Conservation (phyloP, 2,113 vertebrate genomes). For the Ceyx melanurus region DNA sequence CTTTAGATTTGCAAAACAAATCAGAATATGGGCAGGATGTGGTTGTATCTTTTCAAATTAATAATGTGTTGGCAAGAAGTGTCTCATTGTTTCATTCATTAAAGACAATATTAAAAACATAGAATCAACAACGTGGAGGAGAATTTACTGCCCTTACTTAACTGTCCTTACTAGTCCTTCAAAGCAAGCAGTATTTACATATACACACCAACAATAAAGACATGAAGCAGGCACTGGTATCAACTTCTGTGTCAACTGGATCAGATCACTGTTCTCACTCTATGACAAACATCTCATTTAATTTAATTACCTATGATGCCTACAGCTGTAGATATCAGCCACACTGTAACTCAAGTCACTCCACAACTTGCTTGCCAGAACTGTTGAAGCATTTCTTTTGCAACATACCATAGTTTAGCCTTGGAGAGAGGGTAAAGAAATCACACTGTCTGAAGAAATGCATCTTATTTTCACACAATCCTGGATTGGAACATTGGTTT, state of each 20-base stretch:
- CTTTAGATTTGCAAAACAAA: neutral
- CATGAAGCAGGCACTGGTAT: neutral
- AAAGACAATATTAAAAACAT: neutral
- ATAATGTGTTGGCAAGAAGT: neutral
- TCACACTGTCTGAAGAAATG: neutral
- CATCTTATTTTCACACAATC: neutral
- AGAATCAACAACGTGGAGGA: neutral
- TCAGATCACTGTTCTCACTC: conserved; percentile 47
- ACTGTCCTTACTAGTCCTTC: neutral
- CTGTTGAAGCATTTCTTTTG: conserved; percentile 29
- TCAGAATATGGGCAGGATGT: neutral
- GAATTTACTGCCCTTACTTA: neutral
- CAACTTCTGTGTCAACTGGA: conserved; percentile 23
- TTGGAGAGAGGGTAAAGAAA: neutral
- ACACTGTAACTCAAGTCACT: conserved; percentile 36
- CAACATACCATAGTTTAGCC: neutral
- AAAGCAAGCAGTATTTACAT: conserved; percentile 15
- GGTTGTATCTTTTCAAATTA: neutral
- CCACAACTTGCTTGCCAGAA: conserved; percentile 31
- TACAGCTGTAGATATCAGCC: neutral
- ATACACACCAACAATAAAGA: conserved; percentile 5
- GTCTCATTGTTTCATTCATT: neutral
- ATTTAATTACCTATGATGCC: conserved; percentile 47
- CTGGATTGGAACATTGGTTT: neutral
- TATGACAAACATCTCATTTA: conserved; percentile 54